Evolutionary conservation across 2,113 vertebrate genomes (phyloP).

Genomic region (Pongo pygmaeus): DNA sequence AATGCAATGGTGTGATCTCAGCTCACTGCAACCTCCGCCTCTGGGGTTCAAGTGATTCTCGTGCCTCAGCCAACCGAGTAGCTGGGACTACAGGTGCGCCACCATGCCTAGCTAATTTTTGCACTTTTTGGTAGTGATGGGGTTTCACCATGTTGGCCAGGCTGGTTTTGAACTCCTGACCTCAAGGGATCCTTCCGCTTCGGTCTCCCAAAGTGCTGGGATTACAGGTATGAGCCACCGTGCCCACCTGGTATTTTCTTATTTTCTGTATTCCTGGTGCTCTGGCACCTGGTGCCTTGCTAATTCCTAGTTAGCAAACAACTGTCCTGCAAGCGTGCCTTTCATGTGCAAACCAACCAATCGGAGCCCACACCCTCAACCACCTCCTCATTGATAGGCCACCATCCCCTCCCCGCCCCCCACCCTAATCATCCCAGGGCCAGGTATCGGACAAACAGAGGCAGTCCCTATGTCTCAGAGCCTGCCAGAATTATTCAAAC

Average conservation of each 20-base stretch:
- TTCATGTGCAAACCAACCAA: background rate
- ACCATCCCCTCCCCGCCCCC: background rate
- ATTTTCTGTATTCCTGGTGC: background rate
- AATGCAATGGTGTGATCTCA: too few relatives aligned
- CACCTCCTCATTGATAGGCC: background rate
- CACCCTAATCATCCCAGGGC: background rate
- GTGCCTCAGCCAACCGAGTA: too few relatives aligned
- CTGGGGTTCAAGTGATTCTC: too few relatives aligned
- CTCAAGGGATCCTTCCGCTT: too few relatives aligned
- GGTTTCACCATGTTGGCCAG: too few relatives aligned
- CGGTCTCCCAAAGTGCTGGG: too few relatives aligned
- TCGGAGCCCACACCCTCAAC: background rate
- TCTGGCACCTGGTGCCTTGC: background rate
- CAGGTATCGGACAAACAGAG: background rate
- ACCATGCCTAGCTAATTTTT: too few relatives aligned
- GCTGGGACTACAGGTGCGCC: too few relatives aligned
- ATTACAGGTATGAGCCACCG: too few relatives aligned
- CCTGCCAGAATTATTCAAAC: background rate
- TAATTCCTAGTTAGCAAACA: background rate
- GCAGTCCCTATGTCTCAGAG: background rate
- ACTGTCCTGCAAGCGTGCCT: background rate
- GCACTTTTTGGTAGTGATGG: too few relatives aligned
- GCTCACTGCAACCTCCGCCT: too few relatives aligned
- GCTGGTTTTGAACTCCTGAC: too few relatives aligned
- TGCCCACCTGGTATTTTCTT: background rate